Evolutionary conservation across 2,888 invertebrate genomes (phyloP).

Genomic region (Tetranychus piercei): DNA sequence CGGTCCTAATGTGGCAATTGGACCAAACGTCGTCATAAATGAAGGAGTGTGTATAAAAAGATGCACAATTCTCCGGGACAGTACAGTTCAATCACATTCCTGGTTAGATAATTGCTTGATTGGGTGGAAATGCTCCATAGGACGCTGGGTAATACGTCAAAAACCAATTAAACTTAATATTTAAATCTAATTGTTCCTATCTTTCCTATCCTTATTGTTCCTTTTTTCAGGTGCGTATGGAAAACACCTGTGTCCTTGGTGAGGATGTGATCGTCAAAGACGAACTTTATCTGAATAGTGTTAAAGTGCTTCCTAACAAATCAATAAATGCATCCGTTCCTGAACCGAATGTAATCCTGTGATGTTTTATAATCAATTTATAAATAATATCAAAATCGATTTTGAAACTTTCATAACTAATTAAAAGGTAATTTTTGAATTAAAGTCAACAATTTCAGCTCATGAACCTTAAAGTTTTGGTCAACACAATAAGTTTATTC

Average conservation of each 20-base stretch:
- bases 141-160: constrained; percentile 56
- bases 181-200: not conserved
- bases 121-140: constrained; percentile 85
- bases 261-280: constrained; percentile 98
- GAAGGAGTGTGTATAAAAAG: constrained; percentile 95
- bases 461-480: no score
- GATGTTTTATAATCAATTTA: constrained; percentile 30
- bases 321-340: constrained; percentile 79
- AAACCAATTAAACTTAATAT: constrained; percentile 21
- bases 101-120: constrained; percentile 75
- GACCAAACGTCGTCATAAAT: constrained; percentile 68
- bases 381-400: no score
- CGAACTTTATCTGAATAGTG: constrained; percentile 92
- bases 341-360: constrained; percentile 98
- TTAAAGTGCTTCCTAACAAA: constrained; percentile 91
- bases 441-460: no score
- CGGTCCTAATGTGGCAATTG: constrained; percentile 95
- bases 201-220: no score
- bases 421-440: no score
- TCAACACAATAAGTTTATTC: no score
- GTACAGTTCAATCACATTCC: constrained; percentile 41
- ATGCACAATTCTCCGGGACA: constrained; percentile 68
- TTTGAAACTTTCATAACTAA: no score
- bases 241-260: constrained; percentile 88
- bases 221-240: constrained; percentile 53